Base-by-base conservation (phyloP, 37 sponge, comb jelly and placozoan species). In the Cladorhizidae sp. region DNA sequence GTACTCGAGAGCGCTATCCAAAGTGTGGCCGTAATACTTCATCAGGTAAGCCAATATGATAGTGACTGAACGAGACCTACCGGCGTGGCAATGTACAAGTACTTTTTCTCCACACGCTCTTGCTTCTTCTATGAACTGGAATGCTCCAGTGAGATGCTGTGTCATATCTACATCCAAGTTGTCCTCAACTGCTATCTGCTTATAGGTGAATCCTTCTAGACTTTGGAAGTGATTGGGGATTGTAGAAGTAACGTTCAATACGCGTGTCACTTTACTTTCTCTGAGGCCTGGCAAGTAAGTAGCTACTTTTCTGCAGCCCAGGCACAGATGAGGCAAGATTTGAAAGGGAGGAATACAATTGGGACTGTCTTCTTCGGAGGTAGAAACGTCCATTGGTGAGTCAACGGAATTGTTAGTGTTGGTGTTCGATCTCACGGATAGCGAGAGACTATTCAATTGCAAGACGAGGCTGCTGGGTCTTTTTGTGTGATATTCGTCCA, bases 81-180 rank as follows among this genome's bases (percentile, higher is more conserved):
- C 97, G 0, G 94, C 97, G 28, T 88, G 83, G 68, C 97, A 96
- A 78, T 96, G 97, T 0, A 96, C 97, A 32, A 96, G 67, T 5
- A 96, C 92, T 63, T 77, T 84, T 67, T 91, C 89, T 12, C 79
- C 82, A 9, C 41, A 52, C 25, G 36, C 23, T 31, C 90, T 76
- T 17, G 92, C 94, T 32, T 86, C 73, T 55, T 93, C 97, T 38
- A 96, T 96, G 59, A 96, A 96, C 45, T 57, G 61, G 65, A 96
- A 88, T 0, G 97, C 97, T 12, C 83, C 83, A 28, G 81, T 73
- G 36, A 96, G 79, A 58, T 89, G 83, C 49, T 81, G 35, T 2
- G 83, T 45, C 64, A 96, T 81, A 57, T 96, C 77, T 2, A 87
- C 91, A 35, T 92, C 70, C 43, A 80, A 80, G 0, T 80, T 64